Evolutionary conservation across 2,888 invertebrate species (phyloP).

Genomic region (Mantis religiosa): DNA sequence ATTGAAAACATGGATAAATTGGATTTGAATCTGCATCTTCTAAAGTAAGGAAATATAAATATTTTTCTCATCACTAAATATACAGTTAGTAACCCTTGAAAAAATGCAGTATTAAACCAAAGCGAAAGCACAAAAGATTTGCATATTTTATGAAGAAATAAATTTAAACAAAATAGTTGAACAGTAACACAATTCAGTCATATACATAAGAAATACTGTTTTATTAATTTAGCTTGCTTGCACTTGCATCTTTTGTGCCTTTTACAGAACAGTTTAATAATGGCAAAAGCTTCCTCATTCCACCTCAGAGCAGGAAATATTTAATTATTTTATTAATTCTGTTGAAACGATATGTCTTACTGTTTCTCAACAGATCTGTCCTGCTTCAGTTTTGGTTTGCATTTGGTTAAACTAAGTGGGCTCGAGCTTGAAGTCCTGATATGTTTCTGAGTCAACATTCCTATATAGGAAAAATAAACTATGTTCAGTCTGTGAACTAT

Average conservation of each 20-base stretch:
- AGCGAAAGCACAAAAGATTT: background rate
- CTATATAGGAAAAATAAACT: slow-evolving; percentile 23
- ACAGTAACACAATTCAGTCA: background rate
- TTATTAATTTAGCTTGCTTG: background rate
- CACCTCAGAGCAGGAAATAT: background rate
- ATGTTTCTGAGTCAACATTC: slow-evolving; percentile 29
- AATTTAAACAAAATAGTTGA: background rate
- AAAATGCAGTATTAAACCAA: background rate
- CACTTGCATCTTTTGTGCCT: background rate
- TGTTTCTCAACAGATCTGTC: slow-evolving; percentile 20
- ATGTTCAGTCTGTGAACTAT: background rate
- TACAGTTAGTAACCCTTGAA: background rate
- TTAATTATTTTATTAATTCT: background rate
- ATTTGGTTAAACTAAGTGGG: slow-evolving; percentile 24
- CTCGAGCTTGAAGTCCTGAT: slow-evolving; percentile 28
- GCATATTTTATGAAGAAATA: background rate
- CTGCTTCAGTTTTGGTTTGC: background rate
- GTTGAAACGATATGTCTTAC: slow-evolving; percentile 10
- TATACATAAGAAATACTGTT: background rate
- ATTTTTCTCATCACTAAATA: background rate
- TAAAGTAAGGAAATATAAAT: background rate
- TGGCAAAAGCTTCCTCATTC: background rate
- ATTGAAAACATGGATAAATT: background rate
- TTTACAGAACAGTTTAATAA: background rate
- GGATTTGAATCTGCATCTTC: background rate